phyloP scores from a whole-genome alignment of 2,113 vertebrate species.

The Bos indicus region DNA sequence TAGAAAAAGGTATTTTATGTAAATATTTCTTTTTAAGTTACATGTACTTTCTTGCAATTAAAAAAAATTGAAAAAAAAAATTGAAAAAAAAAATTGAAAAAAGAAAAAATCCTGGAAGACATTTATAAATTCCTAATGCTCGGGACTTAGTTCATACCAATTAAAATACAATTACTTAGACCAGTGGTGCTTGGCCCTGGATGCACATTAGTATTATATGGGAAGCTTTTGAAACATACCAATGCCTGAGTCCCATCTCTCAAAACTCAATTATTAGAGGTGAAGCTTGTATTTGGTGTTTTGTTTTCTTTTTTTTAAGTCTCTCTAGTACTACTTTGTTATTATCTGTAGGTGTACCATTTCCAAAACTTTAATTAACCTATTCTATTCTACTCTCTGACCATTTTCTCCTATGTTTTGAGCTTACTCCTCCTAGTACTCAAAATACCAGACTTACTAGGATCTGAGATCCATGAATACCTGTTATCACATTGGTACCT shows the following conservation, averaged over 20 bases:
- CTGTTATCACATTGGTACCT: not conserved
- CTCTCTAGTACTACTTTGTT: not conserved
- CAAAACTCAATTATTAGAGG: not conserved
- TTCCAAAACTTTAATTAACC: not conserved
- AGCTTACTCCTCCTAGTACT: not conserved
- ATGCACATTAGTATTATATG: not conserved
- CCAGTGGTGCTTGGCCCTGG: not conserved
- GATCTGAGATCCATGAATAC: not conserved
- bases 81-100: not conserved
- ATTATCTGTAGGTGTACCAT: not conserved
- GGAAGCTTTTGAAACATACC: not conserved
- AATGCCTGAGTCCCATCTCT: not conserved
- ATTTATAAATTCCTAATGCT: not conserved
- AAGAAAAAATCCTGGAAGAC: not conserved
- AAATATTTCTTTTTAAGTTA: not conserved
- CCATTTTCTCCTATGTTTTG: not conserved
- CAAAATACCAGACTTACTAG: not conserved
- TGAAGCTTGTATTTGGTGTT: not conserved
- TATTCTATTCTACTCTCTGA: not conserved
- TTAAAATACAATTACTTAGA: not conserved
- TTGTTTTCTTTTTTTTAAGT: no score
- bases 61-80: not conserved
- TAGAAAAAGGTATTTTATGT: not conserved
- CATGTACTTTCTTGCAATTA: not conserved
- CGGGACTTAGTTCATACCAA: not conserved